Conservation (phyloP, 2,797 vertebrate species). For the Zenarchopterus dispar region DNA sequence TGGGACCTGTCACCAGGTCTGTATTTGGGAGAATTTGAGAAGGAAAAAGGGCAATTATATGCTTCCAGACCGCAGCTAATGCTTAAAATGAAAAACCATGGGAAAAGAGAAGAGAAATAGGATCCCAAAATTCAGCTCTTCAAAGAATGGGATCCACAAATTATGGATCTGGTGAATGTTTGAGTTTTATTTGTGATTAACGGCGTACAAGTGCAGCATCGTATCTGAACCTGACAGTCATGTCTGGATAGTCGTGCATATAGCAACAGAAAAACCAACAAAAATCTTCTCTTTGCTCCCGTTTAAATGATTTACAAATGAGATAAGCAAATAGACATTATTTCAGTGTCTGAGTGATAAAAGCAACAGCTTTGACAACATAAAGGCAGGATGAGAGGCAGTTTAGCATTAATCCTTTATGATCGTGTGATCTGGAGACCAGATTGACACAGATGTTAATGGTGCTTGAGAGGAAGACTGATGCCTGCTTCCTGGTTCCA, state of each 20-base stretch:
- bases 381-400: constrained; percentile 12
- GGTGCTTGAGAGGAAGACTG: constrained; percentile 47
- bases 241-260: constrained; percentile 7
- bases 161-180: constrained; percentile 25
- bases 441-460: constrained; percentile 47
- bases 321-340: constrained; percentile 14
- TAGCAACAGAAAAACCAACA: constrained; percentile 4
- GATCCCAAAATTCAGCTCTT: constrained; percentile 25
- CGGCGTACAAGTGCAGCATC: constrained; percentile 7
- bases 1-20: constrained; percentile 37
- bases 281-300: constrained; percentile 27
- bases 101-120: constrained; percentile 36
- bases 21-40: constrained; percentile 32
- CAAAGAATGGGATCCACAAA: constrained; percentile 21
- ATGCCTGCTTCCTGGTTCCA: constrained; percentile 37
- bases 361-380: constrained; percentile 14
- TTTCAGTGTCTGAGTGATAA: constrained; percentile 7
- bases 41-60: constrained; percentile 48
- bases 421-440: constrained; percentile 40
- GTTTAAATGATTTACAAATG: constrained; percentile 2
- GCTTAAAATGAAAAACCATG: constrained; percentile 36
- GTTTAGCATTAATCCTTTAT: constrained; percentile 41
- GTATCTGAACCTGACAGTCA: constrained; percentile 3
- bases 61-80: constrained; percentile 32
- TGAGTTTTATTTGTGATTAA: constrained; percentile 9